A percentile compares a stretch with the other conserved stretches of the same genome.
These are phyloP conservation scores for Cosmorhoe ocellata DNA, from an alignment of 2,888 invertebrate species.

Conservation along the genomic window DNA sequence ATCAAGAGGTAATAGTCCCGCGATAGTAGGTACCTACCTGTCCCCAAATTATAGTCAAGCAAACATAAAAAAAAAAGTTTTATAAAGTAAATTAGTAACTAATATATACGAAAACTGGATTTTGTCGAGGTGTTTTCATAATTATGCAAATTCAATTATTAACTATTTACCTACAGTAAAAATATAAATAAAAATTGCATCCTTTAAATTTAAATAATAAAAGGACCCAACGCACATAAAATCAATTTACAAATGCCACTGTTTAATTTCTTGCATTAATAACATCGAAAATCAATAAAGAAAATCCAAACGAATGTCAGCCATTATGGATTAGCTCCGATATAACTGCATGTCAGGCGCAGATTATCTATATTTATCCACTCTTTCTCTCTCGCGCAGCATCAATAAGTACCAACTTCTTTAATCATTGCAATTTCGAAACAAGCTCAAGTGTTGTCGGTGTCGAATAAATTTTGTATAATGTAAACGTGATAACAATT, in stretches of 20 bases:
- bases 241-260: constrained; percentile 24
- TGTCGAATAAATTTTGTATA: constrained; percentile 82
- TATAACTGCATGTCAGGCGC: constrained; percentile 33
- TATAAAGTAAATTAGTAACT: too few species aligned
- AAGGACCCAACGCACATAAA: constrained; percentile 6
- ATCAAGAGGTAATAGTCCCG: too few species aligned
- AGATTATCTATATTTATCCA: constrained; percentile 47
- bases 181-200: too few species aligned
- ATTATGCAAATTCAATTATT: neutral
- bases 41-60: too few species aligned
- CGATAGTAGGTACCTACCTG: too few species aligned
- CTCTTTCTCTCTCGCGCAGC: constrained; percentile 53
- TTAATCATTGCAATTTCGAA: constrained; percentile 83
- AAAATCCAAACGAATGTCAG: constrained; percentile 34
- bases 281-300: constrained; percentile 31
- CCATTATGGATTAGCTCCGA: constrained; percentile 38
- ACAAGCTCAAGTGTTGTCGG: constrained; percentile 80
- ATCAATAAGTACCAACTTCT: constrained; percentile 71
- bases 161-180: too few species aligned
- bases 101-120: too few species aligned
- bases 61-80: too few species aligned
- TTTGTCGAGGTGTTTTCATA: too few species aligned
- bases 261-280: constrained; percentile 19
- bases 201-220: too few species aligned
- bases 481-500: constrained; percentile 83